These are phyloP conservation scores for Hemibagrus guttatus DNA, from an alignment of 2,797 vertebrate species.

Conservation along the genomic window DNA sequence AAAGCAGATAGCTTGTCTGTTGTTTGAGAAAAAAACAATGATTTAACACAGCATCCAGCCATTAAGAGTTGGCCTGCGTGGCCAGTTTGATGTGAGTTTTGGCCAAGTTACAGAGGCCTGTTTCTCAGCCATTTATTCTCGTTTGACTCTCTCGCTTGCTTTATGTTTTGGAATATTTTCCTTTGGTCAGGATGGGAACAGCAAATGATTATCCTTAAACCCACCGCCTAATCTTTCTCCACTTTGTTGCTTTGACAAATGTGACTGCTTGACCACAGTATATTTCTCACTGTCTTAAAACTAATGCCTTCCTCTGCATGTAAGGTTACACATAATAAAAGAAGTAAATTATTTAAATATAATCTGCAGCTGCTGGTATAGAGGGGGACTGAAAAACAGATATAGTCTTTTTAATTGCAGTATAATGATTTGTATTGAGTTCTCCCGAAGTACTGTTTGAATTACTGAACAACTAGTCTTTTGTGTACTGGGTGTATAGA, in stretches of 20 bases:
- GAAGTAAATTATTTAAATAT: background rate
- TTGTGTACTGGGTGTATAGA: constrained; percentile 8
- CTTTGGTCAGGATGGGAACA: constrained; percentile 31
- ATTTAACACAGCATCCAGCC: constrained; percentile 44
- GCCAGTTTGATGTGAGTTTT: constrained; percentile 48
- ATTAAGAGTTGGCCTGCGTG: constrained; percentile 47
- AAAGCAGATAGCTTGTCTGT: constrained; percentile 49
- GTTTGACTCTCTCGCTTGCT: constrained; percentile 33
- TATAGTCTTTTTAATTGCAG: constrained; percentile 1
- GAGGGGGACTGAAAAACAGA: background rate
- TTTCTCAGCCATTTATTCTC: constrained; percentile 40
- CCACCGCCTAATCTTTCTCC: constrained; percentile 24
- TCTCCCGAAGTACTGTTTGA: background rate
- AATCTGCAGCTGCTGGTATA: background rate
- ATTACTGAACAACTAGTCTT: background rate
- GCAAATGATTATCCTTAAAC: constrained; percentile 29
- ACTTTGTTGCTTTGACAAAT: constrained; percentile 44
- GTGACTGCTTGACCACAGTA: constrained; percentile 11
- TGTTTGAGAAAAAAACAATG: constrained; percentile 46
- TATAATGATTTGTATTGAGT: constrained; percentile 12
- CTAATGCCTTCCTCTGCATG: constrained; percentile 8
- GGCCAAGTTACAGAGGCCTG: constrained; percentile 44
- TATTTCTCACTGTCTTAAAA: constrained; percentile 32
- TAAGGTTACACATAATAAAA: background rate
- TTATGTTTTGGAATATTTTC: constrained; percentile 40